These are phyloP conservation scores for Labeo calbasu DNA, from an alignment of 2,797 vertebrate species.

Conservation along the genomic window DNA sequence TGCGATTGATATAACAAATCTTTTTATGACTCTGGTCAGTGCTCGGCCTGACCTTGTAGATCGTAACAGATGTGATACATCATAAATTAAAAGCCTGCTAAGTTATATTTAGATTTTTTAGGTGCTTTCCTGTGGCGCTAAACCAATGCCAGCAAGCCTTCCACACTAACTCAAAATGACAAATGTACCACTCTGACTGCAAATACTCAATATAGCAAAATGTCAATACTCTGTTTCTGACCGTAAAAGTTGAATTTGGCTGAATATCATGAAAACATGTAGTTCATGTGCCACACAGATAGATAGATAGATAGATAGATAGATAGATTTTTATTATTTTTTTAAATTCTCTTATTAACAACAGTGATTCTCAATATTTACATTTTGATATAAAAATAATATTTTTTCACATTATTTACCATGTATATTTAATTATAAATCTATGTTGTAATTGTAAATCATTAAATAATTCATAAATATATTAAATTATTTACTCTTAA, in stretches of 20 bases:
- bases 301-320: not conserved
- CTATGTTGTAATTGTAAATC: too few relatives aligned
- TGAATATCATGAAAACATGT: not conserved
- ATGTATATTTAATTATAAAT: too few relatives aligned
- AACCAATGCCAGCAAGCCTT: constrained; percentile 16
- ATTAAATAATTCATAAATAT: too few relatives aligned
- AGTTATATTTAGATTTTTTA: constrained; percentile 48
- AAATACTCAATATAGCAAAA: constrained; percentile 24
- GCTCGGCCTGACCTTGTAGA: constrained; percentile 45
- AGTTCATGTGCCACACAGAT: not conserved
- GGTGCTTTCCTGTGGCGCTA: constrained; percentile 10
- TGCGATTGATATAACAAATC: constrained; percentile 36
- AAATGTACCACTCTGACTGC: constrained; percentile 11
- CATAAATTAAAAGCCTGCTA: constrained; percentile 47
- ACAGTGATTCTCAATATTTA: not conserved
- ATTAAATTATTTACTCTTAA: too few relatives aligned
- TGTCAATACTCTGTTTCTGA: constrained; percentile 4
- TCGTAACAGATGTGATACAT: constrained; percentile 42
- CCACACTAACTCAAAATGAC: constrained; percentile 35
- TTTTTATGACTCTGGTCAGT: constrained; percentile 40
- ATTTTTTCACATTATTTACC: too few relatives aligned
- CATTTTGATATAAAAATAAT: too few relatives aligned
- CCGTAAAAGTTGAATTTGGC: not conserved
- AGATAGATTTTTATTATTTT: too few relatives aligned
- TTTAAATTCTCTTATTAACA: not conserved